Evolutionary conservation across 2,113 vertebrate genomes (phyloP).

Genomic region (Syrrhaptes paradoxus): DNA sequence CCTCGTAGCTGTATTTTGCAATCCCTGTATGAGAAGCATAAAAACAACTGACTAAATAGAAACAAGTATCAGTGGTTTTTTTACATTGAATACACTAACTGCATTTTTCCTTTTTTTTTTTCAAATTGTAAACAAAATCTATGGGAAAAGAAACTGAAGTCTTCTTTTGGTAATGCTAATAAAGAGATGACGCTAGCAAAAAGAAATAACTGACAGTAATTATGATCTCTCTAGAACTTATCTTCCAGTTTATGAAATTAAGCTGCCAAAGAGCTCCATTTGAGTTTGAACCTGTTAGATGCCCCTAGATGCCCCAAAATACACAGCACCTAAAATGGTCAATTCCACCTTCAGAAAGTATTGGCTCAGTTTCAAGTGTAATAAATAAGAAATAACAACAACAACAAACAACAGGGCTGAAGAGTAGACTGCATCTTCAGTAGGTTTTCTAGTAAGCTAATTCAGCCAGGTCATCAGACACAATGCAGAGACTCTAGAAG

Average conservation of each 20-base stretch:
- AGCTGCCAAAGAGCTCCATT: background rate
- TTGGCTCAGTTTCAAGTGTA: background rate
- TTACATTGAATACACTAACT: background rate
- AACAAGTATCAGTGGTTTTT: accelerated
- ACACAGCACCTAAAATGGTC: background rate
- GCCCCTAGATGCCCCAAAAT: background rate
- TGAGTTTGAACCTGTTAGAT: background rate
- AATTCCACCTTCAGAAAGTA: background rate
- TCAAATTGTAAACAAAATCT: background rate
- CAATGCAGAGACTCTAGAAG: background rate
- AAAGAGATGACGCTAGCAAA: background rate
- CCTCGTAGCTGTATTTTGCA: background rate
- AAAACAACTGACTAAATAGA: background rate
- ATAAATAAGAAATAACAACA: background rate
- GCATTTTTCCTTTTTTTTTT: background rate
- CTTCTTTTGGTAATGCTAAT: background rate
- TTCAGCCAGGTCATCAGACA: background rate
- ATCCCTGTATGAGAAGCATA: background rate
- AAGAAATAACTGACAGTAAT: background rate
- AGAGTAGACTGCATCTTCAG: background rate
- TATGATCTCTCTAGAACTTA: background rate
- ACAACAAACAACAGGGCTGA: background rate
- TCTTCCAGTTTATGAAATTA: background rate
- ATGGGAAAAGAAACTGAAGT: background rate
- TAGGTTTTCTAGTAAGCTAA: background rate